Base-by-base conservation (phyloP, 2,888 invertebrate genomes). In the Acleris sparsana region DNA sequence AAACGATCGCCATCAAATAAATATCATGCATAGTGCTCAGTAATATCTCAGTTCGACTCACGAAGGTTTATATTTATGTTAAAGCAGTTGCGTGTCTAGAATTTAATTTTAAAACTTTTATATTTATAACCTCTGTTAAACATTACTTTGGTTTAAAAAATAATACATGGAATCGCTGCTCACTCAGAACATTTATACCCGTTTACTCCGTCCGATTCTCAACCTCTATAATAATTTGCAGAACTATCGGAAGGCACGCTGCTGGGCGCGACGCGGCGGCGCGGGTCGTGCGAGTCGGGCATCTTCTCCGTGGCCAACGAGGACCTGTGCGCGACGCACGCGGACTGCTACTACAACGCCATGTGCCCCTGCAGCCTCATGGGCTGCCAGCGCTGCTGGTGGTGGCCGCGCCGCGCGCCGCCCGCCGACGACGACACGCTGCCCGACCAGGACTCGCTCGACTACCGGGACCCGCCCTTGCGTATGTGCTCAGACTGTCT, bases 261-360 rank as follows among this genome's bases (percentile, higher is more conserved):
- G 51, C 68, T 75, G 33, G 77, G 72, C 75, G 39, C 80, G 76
- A 86, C 95, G n/a, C 93, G 95, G 43, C 90, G 97, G 18, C 94
- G 97, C 53, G 97, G 96, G 64, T 97, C 97, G 20, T 97, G 97
- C 83, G 97, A 97, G 85, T 96, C 96, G 73, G 97, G 97, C 20
- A 97, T 97, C 83, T 97, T 97, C 93, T 97, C 97, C 63, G 97
- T 96, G 75, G 96, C 97, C 70, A 97, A 97, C 78, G 96, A 96
- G 81, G 96, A 96, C 81, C 94, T 95, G 70, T 94, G 94, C 66
- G 86, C 87, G 63, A 87, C 82, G 72, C 90, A 89, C 44, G 73
- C 74, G 20, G 80, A 77, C 17, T 78, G 82, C 65, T 75, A 75
- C 69, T 82, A 79, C 73, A 86, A 83, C 68, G 86, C 87, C 69